These are phyloP conservation scores for Crax fasciolata DNA, from an alignment of 2,797 vertebrate species.

Conservation along the genomic window DNA sequence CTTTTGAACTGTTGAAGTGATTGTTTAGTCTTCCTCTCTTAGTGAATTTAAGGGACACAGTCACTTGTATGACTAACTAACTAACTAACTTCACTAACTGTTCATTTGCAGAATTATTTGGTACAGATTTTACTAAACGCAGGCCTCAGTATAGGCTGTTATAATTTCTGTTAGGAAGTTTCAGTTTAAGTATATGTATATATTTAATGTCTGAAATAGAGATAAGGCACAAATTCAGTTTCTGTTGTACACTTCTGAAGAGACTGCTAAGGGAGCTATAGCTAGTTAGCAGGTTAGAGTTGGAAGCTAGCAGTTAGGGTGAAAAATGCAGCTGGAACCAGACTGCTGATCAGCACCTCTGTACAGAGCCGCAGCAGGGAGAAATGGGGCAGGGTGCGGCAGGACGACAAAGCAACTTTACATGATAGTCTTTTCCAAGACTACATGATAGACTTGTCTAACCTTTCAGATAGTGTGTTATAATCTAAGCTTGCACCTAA, in stretches of 20 bases:
- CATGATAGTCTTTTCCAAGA: not conserved
- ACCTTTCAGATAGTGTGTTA: not conserved
- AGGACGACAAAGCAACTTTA: not conserved
- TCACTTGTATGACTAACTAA: too few relatives aligned
- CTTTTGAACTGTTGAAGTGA: not conserved
- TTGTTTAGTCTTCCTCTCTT: not conserved
- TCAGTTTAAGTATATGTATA: not conserved
- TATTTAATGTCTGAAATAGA: not conserved
- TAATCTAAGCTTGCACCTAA: not conserved
- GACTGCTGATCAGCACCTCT: not conserved
- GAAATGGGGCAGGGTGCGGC: rapidly evolving
- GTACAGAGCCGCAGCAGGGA: rapidly evolving
- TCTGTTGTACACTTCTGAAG: not conserved
- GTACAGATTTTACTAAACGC: not conserved
- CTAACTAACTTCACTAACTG: not conserved
- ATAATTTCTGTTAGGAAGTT: not conserved
- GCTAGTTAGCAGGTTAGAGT: not conserved
- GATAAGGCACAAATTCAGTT: not conserved
- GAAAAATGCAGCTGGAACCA: not conserved
- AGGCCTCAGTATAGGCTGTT: not conserved
- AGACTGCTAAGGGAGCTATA: not conserved
- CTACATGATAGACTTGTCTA: not conserved
- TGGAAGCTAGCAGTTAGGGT: not conserved
- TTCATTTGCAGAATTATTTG: not conserved
- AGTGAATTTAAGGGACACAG: not conserved